phyloP scores from a whole-genome alignment of 2,113 vertebrate genomes.

The Pungitius pungitius region DNA sequence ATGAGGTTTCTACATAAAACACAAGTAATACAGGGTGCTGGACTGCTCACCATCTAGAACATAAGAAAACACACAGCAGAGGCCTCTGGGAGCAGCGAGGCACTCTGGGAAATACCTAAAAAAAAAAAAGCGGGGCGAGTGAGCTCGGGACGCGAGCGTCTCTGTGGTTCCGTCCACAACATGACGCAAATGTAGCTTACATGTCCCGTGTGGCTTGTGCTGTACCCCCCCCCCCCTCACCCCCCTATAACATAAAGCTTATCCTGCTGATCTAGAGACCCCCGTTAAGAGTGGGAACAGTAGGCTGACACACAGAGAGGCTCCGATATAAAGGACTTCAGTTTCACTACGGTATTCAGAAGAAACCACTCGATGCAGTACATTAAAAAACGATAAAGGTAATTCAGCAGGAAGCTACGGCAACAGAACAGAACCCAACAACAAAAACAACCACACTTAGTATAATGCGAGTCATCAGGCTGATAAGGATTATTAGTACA shows the following conservation, averaged over 20 bases:
- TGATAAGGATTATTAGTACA: conserved; percentile 39
- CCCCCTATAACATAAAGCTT: conserved; percentile 21
- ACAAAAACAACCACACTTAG: conserved; percentile 46
- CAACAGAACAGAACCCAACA: conserved; percentile 48
- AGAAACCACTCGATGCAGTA: conserved; percentile 30
- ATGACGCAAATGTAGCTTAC: conserved; percentile 16
- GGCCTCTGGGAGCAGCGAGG: conserved; percentile 41
- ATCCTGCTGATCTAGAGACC: conserved; percentile 20
- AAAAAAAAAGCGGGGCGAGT: conserved; percentile 20
- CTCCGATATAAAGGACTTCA: conserved; percentile 40
- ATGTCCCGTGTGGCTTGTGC: conserved; percentile 43
- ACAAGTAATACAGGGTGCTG: conserved; percentile 49
- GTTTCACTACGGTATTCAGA: conserved; percentile 25
- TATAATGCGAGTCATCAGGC: conserved; percentile 29
- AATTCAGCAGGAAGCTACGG: conserved; percentile 51
- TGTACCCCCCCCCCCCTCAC: conserved; percentile 2
- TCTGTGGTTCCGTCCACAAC: neutral
- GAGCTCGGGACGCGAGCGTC: conserved; percentile 19
- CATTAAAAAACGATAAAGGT: conserved; percentile 38
- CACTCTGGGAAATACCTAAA: conserved; percentile 68
- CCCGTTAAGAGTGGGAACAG: conserved; percentile 15
- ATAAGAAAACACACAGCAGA: conserved; percentile 47
- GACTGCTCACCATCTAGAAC: conserved; percentile 45
- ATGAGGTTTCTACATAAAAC: conserved; percentile 62
- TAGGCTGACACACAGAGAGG: conserved; percentile 40